Evolutionary conservation across 92 coral and sea anemone species (phyloP), one percentile per base, ranked within the genome.

Genomic region (Galaxea fascicularis): DNA sequence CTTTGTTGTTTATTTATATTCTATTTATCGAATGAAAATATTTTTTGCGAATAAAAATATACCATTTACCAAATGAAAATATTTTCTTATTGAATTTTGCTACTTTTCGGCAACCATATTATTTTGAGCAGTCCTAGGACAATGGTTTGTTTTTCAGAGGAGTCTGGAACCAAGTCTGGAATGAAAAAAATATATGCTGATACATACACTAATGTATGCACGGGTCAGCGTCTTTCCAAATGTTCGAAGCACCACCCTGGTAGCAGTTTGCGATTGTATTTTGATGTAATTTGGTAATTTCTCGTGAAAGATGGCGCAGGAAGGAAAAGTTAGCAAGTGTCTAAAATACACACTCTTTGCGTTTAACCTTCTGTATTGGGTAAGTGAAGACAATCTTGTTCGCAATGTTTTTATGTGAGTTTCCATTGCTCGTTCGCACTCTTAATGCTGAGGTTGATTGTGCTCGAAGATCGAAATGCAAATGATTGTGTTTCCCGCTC

Each of bases 341-440:
- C 67, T 97, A 60, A 97, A 97, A 75, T 97, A 95, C 77, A 49
- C 82, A 3, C 78, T 97, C 31, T 97, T 97, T 69, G 95, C 73
- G 27, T 97, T 97, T 75, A 97, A 95, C 67, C 91, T 97, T 10
- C 84, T 97, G 16, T 97, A 92, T 84, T 97, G 99, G 99, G 99
- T 97, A 89, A 93, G 99, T 93, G 10, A 26, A 14, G 16, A 17
- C 29, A 35, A 59, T 39, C 16, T 57, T 53, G 51, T 31, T 22
- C 45, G 26, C 45, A 12, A 27, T 39, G 56, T 60, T 20, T 76
- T 47, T 4, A 16, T 56, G 62, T 56, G 22, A 16, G 56, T 49
- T 49, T 49, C 2, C 15, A 10, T 49, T 49, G 13, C 14, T 56
- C 62, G 62, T 16, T 56, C 62, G 62, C 3, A 56, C 22, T 16